Conservation (phyloP, 2,797 vertebrate genomes). For the Pristis pectinata region DNA sequence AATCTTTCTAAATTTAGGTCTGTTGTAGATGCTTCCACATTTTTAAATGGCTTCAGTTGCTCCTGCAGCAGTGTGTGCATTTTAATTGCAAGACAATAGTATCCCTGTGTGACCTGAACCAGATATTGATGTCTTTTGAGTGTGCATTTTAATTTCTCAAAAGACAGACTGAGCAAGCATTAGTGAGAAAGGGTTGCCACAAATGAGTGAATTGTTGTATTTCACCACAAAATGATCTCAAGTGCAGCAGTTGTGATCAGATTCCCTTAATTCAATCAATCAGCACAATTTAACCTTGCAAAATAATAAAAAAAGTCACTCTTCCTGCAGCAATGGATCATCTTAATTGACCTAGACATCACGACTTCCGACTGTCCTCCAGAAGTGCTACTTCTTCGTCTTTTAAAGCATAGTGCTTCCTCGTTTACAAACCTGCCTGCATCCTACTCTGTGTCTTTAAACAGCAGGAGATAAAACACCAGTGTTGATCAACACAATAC, state of each 20-base stretch:
- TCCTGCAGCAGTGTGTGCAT: not conserved
- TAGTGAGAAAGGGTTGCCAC: too few relatives aligned
- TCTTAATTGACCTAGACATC: not conserved
- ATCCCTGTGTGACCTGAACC: not conserved
- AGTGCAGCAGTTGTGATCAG: not conserved
- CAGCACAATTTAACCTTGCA: not conserved
- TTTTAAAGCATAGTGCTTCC: not conserved
- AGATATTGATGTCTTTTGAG: not conserved
- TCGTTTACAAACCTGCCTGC: not conserved
- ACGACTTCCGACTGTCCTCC: not conserved
- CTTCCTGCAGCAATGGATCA: not conserved
- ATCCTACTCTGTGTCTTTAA: not conserved
- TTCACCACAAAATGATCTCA: conserved; percentile 5
- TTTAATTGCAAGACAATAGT: not conserved
- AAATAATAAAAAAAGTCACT: not conserved
- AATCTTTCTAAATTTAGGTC: not conserved
- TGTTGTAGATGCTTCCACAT: not conserved
- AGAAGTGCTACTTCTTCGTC: not conserved
- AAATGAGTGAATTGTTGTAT: not conserved
- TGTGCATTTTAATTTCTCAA: not conserved
- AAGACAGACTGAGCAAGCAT: not conserved
- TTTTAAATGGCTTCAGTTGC: not conserved
- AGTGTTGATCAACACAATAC: not conserved
- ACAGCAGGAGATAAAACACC: not conserved
- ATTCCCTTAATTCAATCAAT: not conserved